These are phyloP conservation scores for Agelaius phoeniceus DNA, from an alignment of 2,113 vertebrate species.

Conservation along the genomic window DNA sequence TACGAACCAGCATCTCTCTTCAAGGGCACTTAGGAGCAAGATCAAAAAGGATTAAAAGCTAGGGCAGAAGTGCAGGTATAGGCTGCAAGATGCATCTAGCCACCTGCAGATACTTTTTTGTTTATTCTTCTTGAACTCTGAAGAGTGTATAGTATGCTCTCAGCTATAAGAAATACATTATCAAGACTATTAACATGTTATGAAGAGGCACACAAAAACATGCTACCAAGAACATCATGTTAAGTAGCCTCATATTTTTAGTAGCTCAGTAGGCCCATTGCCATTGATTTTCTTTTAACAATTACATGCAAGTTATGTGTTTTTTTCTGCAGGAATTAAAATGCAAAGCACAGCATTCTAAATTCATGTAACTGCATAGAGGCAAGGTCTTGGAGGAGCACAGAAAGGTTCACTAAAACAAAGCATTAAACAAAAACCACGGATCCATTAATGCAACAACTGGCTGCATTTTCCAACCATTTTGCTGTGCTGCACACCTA, in stretches of 20 bases:
- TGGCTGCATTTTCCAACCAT: neutral
- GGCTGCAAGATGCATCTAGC: neutral
- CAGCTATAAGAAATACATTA: neutral
- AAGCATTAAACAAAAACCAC: conserved; percentile 5
- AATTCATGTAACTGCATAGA: neutral
- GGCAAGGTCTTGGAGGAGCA: neutral
- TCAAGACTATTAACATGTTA: neutral
- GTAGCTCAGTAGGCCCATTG: neutral
- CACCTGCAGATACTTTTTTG: neutral
- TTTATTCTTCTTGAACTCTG: neutral
- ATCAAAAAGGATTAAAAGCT: neutral
- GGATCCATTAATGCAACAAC: neutral
- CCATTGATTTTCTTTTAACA: conserved; percentile 3
- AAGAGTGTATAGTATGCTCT: neutral
- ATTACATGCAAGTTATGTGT: conserved; percentile 31
- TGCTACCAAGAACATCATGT: neutral
- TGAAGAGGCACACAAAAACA: conserved; percentile 21
- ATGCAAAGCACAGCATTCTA: conserved; percentile 36
- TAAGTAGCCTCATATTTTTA: conserved; percentile 42
- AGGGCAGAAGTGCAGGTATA: neutral
- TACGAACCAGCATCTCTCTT: neutral
- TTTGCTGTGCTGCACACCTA: neutral
- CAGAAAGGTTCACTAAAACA: neutral
- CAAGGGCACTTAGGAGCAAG: neutral
- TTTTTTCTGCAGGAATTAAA: conserved; percentile 34